Conservation (phyloP, 2,113 vertebrate genomes). For the Microtus ochrogaster region DNA sequence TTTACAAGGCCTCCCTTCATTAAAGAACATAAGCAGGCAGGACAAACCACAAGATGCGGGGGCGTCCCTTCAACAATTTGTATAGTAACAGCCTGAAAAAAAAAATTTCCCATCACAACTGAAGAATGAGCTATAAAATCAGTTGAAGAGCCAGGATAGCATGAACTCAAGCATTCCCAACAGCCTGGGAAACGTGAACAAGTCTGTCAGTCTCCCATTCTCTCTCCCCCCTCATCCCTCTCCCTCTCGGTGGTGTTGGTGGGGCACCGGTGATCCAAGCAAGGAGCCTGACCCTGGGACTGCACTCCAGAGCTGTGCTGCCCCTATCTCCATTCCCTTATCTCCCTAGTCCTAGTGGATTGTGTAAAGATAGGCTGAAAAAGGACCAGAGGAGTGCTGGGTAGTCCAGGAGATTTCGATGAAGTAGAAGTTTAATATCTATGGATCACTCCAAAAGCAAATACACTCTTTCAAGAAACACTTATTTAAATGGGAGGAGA, state of each 20-base stretch:
- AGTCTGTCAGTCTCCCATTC: neutral
- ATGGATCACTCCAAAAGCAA: neutral
- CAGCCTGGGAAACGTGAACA: neutral
- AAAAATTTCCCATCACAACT: neutral
- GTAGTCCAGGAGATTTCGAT: neutral
- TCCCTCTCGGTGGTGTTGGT: neutral
- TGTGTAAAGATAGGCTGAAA: neutral
- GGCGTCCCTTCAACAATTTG: neutral
- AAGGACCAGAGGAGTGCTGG: neutral
- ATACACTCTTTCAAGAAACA: conserved; percentile 39
- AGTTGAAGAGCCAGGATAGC: neutral
- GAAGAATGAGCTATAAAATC: neutral
- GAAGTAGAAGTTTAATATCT: neutral
- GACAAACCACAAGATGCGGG: neutral
- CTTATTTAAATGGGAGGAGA: neutral
- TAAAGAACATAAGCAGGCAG: conserved; percentile 10
- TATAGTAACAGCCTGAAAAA: neutral
- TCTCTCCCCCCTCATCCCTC: neutral
- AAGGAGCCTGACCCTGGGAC: neutral
- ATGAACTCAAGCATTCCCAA: neutral
- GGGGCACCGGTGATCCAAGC: neutral
- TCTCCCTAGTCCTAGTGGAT: neutral
- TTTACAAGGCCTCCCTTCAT: conserved; percentile 2
- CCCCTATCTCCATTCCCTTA: neutral
- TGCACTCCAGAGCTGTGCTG: neutral